Conservation (phyloP, 30 jellyfish, hydroid and myxozoan species). For the Aurelia aurita complex sp. Pacific region DNA sequence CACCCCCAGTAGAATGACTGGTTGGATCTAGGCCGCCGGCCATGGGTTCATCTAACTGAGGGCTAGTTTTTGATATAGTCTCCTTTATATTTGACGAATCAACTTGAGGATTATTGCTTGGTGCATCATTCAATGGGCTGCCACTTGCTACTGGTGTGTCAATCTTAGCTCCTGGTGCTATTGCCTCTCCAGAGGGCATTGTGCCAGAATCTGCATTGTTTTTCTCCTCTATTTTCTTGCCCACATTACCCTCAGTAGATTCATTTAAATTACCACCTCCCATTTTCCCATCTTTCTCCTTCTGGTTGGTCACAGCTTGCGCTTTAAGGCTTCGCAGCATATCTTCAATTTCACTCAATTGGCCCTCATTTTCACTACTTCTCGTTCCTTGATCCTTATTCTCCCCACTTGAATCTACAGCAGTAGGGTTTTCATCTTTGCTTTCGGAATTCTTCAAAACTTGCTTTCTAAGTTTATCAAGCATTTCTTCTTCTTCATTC, state of each 20-base stretch:
- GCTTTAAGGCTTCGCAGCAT: not conserved
- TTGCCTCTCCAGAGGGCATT: slow-evolving; percentile 2
- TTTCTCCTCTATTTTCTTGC: not conserved
- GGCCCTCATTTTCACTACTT: not conserved
- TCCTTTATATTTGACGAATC: not conserved
- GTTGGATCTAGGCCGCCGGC: not conserved
- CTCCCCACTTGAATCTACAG: not conserved
- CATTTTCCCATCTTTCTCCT: not conserved
- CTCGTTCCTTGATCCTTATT: not conserved
- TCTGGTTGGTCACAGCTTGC: too few species aligned
- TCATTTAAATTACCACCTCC: not conserved
- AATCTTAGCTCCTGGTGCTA: slow-evolving; percentile 21
- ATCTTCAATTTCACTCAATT: not conserved
- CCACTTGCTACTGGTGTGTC: not conserved
- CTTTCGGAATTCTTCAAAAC: not conserved
- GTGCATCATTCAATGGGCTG: not conserved
- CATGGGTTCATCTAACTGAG: too few species aligned
- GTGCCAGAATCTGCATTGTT: not conserved
- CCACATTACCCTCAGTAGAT: not conserved
- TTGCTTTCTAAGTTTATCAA: slow-evolving; percentile 1
- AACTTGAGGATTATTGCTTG: not conserved
- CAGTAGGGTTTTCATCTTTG: not conserved
- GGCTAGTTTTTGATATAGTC: too few species aligned
- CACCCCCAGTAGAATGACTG: not conserved
- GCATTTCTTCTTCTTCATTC: not conserved